Percentiles rank a stretch among this genome's conserved stretches.
Conservation (phyloP, 2,797 vertebrate species). For the Betta splendens region DNA sequence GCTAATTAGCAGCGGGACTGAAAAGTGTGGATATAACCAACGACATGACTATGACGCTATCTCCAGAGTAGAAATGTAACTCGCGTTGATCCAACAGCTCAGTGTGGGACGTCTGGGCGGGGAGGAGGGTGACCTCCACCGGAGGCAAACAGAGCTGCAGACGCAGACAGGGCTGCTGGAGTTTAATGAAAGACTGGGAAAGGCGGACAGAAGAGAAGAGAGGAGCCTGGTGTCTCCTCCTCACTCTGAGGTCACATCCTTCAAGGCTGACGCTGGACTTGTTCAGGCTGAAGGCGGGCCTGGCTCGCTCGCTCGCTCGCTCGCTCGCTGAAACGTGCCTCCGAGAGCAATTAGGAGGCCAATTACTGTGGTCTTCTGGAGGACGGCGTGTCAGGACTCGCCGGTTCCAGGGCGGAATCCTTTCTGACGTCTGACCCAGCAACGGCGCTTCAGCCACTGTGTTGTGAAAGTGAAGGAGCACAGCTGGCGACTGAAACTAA, state of each 20-base stretch:
- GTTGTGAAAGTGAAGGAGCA: slow-evolving; percentile 11
- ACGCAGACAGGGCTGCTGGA: slow-evolving; percentile 15
- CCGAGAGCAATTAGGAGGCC: slow-evolving; percentile 70
- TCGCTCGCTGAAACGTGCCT: slow-evolving; percentile 47
- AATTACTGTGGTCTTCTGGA: slow-evolving; percentile 65
- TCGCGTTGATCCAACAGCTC: slow-evolving; percentile 62
- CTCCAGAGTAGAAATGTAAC: slow-evolving; percentile 53
- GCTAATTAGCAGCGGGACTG: background rate
- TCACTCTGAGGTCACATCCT: slow-evolving; percentile 46
- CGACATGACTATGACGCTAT: slow-evolving; percentile 22
- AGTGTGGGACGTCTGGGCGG: slow-evolving; percentile 31
- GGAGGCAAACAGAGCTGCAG: slow-evolving; percentile 40
- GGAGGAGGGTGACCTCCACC: slow-evolving; percentile 41
- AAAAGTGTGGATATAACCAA: no score
- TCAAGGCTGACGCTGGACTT: slow-evolving; percentile 40
- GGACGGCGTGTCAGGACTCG: slow-evolving; percentile 53
- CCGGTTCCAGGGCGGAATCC: slow-evolving; percentile 43
- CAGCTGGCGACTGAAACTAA: slow-evolving; percentile 46
- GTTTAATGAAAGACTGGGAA: slow-evolving; percentile 12
- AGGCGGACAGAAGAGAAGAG: slow-evolving; percentile 7
- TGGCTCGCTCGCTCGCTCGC: slow-evolving; percentile 7
- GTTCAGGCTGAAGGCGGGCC: slow-evolving; percentile 35
- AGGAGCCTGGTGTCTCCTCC: slow-evolving; percentile 11
- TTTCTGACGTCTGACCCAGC: slow-evolving; percentile 52
- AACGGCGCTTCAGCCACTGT: slow-evolving; percentile 26